Evolutionary conservation across 2,888 invertebrate species (phyloP).

Genomic region (Tortricodes alternella): DNA sequence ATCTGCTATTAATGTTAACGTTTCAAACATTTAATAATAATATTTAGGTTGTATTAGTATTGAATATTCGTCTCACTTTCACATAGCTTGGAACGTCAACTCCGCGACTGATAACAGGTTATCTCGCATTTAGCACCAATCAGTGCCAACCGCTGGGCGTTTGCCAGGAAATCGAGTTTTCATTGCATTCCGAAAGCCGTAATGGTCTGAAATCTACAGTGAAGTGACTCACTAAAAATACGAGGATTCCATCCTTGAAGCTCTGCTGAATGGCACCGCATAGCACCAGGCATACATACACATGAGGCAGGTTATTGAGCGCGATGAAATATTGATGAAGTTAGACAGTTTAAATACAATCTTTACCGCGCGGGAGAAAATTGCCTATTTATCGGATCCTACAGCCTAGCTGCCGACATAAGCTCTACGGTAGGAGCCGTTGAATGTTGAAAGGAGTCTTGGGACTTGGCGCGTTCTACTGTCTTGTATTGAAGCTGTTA

Average conservation of each 20-base stretch:
- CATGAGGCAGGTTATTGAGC: constrained; percentile 53
- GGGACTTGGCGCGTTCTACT: not conserved
- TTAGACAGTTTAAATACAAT: constrained; percentile 35
- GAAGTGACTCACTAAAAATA: too few species aligned
- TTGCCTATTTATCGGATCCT: constrained; percentile 19
- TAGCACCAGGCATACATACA: constrained; percentile 27
- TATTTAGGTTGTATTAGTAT: not conserved
- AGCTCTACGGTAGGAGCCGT: not conserved
- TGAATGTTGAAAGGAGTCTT: not conserved
- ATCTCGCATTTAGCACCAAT: constrained; percentile 4
- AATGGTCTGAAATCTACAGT: not conserved
- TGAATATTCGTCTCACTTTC: too few species aligned
- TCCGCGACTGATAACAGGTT: too few species aligned
- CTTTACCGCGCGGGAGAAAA: constrained; percentile 6
- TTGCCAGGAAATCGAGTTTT: constrained; percentile 14
- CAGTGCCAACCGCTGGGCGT: not conserved
- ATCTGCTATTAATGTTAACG: too few species aligned
- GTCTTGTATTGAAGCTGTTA: not conserved
- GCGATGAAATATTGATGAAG: constrained; percentile 66
- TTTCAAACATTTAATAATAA: too few species aligned
- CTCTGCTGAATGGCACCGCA: not conserved
- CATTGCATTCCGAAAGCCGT: not conserved
- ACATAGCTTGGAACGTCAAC: not conserved
- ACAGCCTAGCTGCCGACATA: not conserved
- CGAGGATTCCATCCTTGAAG: not conserved